Conservation (phyloP, 2,113 vertebrate genomes). For the Siniperca chuatsi region DNA sequence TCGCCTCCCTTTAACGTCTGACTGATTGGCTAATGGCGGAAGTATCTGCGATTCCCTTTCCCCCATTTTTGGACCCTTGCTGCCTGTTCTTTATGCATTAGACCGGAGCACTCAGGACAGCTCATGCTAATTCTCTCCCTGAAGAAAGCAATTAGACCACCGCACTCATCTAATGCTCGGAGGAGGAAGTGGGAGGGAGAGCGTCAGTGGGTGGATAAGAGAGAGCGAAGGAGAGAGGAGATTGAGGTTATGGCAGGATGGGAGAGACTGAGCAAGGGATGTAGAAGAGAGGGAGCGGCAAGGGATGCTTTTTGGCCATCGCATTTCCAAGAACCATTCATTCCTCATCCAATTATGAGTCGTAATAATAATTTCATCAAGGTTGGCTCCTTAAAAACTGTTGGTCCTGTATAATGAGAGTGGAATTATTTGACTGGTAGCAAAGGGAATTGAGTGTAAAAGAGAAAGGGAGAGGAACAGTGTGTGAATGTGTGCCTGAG, state of each 20-base stretch:
- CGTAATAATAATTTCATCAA: constrained; percentile 75
- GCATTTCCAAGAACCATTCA: constrained; percentile 61
- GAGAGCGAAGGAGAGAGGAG: constrained; percentile 21
- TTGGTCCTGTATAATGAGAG: constrained; percentile 73
- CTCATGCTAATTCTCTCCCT: constrained; percentile 83
- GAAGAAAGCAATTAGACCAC: constrained; percentile 84
- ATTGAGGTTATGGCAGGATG: constrained; percentile 40
- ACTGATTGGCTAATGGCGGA: constrained; percentile 67
- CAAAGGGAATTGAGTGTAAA: constrained; percentile 30
- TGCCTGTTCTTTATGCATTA: constrained; percentile 79
- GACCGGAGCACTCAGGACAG: constrained; percentile 76
- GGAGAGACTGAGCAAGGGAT: constrained; percentile 26
- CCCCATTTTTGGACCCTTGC: constrained; percentile 56
- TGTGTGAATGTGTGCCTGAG: constrained; percentile 17
- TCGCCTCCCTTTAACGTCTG: constrained; percentile 36
- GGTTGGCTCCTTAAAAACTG: constrained; percentile 72
- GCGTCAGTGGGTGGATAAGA: constrained; percentile 43
- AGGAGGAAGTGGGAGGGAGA: constrained; percentile 55
- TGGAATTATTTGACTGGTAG: constrained; percentile 61
- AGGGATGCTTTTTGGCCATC: constrained; percentile 42
- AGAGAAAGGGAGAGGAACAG: constrained; percentile 29
- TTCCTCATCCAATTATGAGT: constrained; percentile 73
- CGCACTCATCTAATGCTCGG: constrained; percentile 73
- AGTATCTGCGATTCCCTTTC: constrained; percentile 42
- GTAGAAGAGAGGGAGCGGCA: constrained; percentile 30